Conservation (phyloP, 2,888 invertebrate genomes). For the Agrypnus murinus region DNA sequence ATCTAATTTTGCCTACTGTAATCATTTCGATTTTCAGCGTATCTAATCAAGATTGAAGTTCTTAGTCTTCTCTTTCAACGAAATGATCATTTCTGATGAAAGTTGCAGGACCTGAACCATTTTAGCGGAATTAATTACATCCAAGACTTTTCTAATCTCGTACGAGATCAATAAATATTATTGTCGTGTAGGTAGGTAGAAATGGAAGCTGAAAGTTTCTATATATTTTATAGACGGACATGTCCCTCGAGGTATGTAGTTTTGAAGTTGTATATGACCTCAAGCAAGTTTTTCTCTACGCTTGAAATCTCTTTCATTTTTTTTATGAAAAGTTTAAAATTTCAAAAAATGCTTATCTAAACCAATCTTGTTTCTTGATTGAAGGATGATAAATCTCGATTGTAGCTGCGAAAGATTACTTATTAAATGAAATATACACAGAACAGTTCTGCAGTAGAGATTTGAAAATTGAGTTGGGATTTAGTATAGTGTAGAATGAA, state of each 20-base stretch:
- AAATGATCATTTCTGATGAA: background rate
- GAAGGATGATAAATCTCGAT: too few species aligned
- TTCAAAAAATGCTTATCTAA: too few species aligned
- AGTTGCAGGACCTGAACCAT: background rate
- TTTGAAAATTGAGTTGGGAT: too few species aligned
- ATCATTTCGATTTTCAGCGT: background rate
- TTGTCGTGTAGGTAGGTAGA: slow-evolving; percentile 5
- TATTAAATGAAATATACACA: too few species aligned
- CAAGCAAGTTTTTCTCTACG: too few species aligned
- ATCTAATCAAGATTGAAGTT: slow-evolving; percentile 4
- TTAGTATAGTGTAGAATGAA: too few species aligned
- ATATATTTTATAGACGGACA: slow-evolving; percentile 9
- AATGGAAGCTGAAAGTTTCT: background rate
- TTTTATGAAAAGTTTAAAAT: too few species aligned
- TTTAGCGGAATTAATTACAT: slow-evolving; percentile 19
- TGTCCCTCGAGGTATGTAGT: background rate
- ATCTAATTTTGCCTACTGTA: too few species aligned
- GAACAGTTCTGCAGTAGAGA: too few species aligned
- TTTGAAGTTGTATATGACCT: background rate
- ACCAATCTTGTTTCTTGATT: too few species aligned
- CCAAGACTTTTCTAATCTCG: slow-evolving; percentile 23
- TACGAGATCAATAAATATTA: slow-evolving; percentile 17
- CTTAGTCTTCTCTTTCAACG: slow-evolving; percentile 7
- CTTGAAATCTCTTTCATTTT: too few species aligned
- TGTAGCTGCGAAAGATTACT: too few species aligned